These are phyloP conservation scores for Sinosuthora webbiana DNA, from an alignment of 2,113 vertebrate genomes.

Conservation along the genomic window DNA sequence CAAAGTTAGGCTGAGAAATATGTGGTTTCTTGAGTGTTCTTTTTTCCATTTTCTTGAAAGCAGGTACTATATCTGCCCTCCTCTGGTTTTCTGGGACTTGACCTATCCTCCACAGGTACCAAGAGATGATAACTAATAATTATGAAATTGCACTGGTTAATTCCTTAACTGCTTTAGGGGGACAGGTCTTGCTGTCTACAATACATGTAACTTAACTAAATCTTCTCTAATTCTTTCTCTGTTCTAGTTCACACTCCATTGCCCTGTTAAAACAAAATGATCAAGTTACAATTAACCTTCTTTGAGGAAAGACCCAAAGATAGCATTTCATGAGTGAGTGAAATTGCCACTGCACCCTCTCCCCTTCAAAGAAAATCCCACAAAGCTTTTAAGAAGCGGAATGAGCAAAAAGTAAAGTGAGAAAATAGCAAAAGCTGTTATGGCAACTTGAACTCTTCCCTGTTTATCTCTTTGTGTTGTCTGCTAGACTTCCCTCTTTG, in stretches of 20 bases:
- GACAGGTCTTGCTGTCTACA: neutral
- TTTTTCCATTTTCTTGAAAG: constrained; percentile 5
- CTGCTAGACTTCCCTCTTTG: constrained; percentile 48
- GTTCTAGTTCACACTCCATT: neutral
- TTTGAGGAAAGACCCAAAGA: neutral
- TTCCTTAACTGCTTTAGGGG: neutral
- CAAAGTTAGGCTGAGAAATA: neutral
- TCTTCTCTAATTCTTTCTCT: constrained; percentile 1
- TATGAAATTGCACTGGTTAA: constrained; percentile 1
- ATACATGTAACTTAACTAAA: neutral
- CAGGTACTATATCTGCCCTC: neutral
- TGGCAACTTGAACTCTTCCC: neutral
- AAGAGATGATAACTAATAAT: neutral
- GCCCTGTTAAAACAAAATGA: neutral
- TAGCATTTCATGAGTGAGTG: neutral
- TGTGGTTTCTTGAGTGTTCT: neutral
- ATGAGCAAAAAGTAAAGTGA: neutral
- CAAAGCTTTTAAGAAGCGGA: neutral
- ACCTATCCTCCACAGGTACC: neutral
- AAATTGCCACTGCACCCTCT: neutral
- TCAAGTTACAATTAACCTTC: constrained; percentile 24
- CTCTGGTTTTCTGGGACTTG: neutral
- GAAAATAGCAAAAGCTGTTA: neutral
- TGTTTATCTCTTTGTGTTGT: constrained; percentile 35
- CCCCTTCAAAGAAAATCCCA: neutral